Percentiles rank a stretch among this genome's conserved stretches.
Evolutionary conservation across 2,797 vertebrate genomes (phyloP).

Genomic region (Pseudochromis fuscus): DNA sequence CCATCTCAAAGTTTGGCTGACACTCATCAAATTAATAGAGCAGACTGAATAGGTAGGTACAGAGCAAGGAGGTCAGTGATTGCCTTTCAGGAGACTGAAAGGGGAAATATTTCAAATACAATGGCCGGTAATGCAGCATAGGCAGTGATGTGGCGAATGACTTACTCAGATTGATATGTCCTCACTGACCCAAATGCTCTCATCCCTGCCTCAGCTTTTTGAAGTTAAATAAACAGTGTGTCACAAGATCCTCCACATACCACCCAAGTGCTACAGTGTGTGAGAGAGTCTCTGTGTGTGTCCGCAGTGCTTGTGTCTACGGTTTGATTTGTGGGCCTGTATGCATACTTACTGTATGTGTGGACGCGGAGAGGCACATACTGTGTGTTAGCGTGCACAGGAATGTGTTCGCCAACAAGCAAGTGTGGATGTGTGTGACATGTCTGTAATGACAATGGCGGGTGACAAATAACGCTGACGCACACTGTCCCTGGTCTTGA

Average conservation of each 20-base stretch:
- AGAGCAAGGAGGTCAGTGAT: conserved; percentile 46
- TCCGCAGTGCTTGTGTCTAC: conserved; percentile 55
- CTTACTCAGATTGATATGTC: conserved; percentile 73
- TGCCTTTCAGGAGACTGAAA: conserved; percentile 49
- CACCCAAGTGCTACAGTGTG: conserved; percentile 77
- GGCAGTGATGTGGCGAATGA: conserved; percentile 69
- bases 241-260: conserved; percentile 75
- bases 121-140: conserved; percentile 50
- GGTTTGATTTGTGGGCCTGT: conserved; percentile 62
- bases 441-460: conserved; percentile 70
- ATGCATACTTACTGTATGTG: conserved; percentile 37
- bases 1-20: conserved; percentile 59
- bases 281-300: conserved; percentile 63
- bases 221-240: conserved; percentile 80
- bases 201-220: conserved; percentile 75
- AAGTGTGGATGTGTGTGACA: conserved; percentile 57
- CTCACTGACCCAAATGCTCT: conserved; percentile 73
- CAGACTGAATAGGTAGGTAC: conserved; percentile 41
- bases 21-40: conserved; percentile 60
- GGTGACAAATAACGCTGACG: conserved; percentile 78
- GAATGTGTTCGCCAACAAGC: conserved; percentile 32
- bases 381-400: conserved; percentile 45
- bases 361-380: conserved; percentile 34
- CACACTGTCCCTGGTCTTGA: conserved; percentile 72
- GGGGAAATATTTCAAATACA: conserved; percentile 67